phyloP scores from a whole-genome alignment of 2,888 invertebrate species.

The Aethes cnicana region DNA sequence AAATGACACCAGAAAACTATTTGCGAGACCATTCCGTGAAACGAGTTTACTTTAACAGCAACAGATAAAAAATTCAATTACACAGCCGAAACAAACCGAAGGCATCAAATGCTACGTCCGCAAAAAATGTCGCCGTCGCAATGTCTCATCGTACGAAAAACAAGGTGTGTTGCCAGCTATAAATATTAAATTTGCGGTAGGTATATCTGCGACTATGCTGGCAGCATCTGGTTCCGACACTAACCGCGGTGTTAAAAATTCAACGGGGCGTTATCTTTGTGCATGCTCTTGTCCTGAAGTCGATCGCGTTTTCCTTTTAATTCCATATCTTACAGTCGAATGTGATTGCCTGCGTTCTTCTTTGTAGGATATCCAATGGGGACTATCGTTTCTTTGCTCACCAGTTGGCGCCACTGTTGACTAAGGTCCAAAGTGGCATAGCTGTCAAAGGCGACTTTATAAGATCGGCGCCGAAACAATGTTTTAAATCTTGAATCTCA shows the following conservation, averaged over 20 bases:
- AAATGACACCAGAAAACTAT: neutral
- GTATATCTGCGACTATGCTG: constrained; percentile 60
- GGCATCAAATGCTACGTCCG: constrained; percentile 36
- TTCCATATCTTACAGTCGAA: constrained; percentile 16
- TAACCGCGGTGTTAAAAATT: constrained; percentile 75
- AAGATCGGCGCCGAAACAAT: no score
- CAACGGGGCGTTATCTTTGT: constrained; percentile 60
- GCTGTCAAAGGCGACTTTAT: no score
- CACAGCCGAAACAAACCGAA: constrained; percentile 28
- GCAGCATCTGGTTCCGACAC: constrained; percentile 67
- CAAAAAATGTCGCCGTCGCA: constrained; percentile 43
- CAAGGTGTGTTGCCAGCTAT: constrained; percentile 65
- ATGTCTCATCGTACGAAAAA: constrained; percentile 63
- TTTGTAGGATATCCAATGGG: no score
- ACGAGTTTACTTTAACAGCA: constrained; percentile 21
- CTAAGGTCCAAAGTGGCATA: no score
- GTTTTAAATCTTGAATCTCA: no score
- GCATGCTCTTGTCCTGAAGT: constrained; percentile 53
- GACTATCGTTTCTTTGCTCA: no score
- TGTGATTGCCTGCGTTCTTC: neutral
- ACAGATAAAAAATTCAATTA: constrained; percentile 30
- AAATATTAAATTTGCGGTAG: constrained; percentile 77
- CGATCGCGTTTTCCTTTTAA: constrained; percentile 42
- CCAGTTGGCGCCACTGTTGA: no score
- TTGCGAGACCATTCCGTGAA: constrained; percentile 12